Conservation (phyloP, 2,888 invertebrate genomes). For the Andrena hattorfiana region DNA sequence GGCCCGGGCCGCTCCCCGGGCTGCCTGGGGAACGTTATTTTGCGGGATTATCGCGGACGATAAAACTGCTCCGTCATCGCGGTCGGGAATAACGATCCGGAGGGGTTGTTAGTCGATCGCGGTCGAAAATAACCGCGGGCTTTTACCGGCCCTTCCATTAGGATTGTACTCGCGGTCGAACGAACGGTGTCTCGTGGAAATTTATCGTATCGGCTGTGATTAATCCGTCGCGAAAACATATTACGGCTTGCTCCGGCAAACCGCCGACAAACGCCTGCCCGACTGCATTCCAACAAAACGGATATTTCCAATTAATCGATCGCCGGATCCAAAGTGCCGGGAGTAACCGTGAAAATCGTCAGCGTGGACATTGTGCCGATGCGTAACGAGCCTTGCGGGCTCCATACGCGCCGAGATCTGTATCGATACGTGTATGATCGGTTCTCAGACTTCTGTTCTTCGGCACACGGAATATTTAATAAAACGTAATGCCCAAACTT, state of each 20-base stretch:
- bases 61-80: slow-evolving; percentile 59
- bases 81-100: slow-evolving; percentile 50
- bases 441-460: too few relatives aligned
- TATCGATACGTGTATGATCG: too few relatives aligned
- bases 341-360: slow-evolving; percentile 5
- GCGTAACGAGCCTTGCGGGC: not conserved
- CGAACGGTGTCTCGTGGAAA: slow-evolving; percentile 56
- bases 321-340: slow-evolving; percentile 5
- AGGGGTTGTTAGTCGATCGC: slow-evolving; percentile 56
- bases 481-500: not conserved
- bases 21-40: slow-evolving; percentile 46
- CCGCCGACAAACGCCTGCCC: slow-evolving; percentile 37
- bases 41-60: slow-evolving; percentile 60
- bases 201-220: slow-evolving; percentile 60
- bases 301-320: slow-evolving; percentile 44
- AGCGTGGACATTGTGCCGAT: not conserved
- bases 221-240: slow-evolving; percentile 54
- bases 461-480: too few relatives aligned
- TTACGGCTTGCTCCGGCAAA: slow-evolving; percentile 32
- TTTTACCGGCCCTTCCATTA: slow-evolving; percentile 53
- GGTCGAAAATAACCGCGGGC: slow-evolving; percentile 64
- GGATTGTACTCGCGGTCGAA: slow-evolving; percentile 58
- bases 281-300: slow-evolving; percentile 45
- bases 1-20: slow-evolving; percentile 1
- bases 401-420: too few relatives aligned